These are phyloP conservation scores for Aix galericulata DNA, from an alignment of 2,113 vertebrate genomes.

Conservation along the genomic window DNA sequence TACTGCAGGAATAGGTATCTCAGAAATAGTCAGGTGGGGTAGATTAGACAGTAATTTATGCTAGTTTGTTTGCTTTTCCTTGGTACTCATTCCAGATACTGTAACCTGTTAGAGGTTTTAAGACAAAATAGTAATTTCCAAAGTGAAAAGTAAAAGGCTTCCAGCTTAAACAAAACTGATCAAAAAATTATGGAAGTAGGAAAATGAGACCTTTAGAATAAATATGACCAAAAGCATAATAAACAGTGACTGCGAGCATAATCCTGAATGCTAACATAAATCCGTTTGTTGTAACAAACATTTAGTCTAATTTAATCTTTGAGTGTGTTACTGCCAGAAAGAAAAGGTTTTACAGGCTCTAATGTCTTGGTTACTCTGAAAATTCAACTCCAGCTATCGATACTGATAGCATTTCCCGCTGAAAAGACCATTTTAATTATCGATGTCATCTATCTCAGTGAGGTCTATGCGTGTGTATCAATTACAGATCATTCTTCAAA, in stretches of 20 bases:
- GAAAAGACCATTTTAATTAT: conserved; percentile 70
- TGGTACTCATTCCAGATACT: conserved; percentile 22
- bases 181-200: conserved; percentile 59
- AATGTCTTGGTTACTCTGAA: conserved; percentile 63
- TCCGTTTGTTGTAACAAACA: conserved; percentile 72
- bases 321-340: conserved; percentile 74
- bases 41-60: conserved; percentile 54
- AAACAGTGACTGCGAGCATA: conserved; percentile 62
- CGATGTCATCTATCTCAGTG: conserved; percentile 57
- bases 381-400: conserved; percentile 61
- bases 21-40: conserved; percentile 48
- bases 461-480: conserved; percentile 3
- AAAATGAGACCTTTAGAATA: conserved; percentile 52
- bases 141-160: conserved; percentile 56
- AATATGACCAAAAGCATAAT: conserved; percentile 66
- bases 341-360: conserved; percentile 70
- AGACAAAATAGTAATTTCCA: conserved; percentile 56
- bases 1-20: conserved; percentile 9
- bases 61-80: conserved; percentile 30
- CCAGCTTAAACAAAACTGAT: conserved; percentile 58
- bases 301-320: conserved; percentile 77
- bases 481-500: conserved; percentile 42
- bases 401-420: conserved; percentile 40
- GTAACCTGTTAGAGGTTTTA: conserved; percentile 35
- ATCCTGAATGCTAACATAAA: conserved; percentile 71